Evolutionary conservation across 1,140 invertebrate genomes (phyloP).

Genomic region (Panonychus citri): DNA sequence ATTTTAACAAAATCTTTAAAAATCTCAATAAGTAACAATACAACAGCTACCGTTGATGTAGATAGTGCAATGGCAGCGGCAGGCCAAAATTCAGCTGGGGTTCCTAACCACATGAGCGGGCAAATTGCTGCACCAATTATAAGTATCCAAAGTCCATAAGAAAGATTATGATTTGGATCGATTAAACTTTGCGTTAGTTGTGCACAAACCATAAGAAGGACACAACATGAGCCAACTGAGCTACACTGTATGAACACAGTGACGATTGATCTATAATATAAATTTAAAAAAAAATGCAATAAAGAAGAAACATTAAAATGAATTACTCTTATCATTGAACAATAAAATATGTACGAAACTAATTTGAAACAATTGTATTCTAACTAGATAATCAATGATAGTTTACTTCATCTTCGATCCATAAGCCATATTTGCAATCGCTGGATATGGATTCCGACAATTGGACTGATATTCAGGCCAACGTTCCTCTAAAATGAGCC

Average conservation of each 20-base stretch:
- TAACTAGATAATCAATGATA: too few relatives aligned
- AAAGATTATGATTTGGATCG: slow-evolving; percentile 21
- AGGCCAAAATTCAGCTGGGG: slow-evolving; percentile 42
- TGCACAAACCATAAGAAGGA: slow-evolving; percentile 39
- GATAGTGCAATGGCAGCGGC: slow-evolving; percentile 1
- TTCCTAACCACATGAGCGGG: slow-evolving; percentile 40
- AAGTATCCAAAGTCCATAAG: slow-evolving; percentile 34
- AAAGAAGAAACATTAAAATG: too few relatives aligned
- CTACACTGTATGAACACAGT: slow-evolving; percentile 28
- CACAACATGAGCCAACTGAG: slow-evolving; percentile 40
- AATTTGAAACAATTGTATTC: too few relatives aligned
- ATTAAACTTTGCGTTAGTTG: slow-evolving; percentile 35
- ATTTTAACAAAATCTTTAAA: not conserved
- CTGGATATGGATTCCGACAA: slow-evolving; percentile 7
- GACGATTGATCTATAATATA: not conserved
- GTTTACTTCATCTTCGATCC: slow-evolving; percentile 1
- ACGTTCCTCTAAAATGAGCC: slow-evolving; percentile 9
- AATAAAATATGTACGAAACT: too few relatives aligned
- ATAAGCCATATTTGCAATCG: slow-evolving; percentile 3
- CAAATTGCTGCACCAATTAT: slow-evolving; percentile 33
- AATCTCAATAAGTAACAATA: slow-evolving; percentile 1
- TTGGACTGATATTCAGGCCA: slow-evolving; percentile 4
- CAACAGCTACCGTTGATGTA: not conserved
- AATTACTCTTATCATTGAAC: too few relatives aligned
- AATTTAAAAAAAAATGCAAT: too few relatives aligned